phyloP scores from a whole-genome alignment of 2,113 vertebrate genomes.

The Trichechus manatus region DNA sequence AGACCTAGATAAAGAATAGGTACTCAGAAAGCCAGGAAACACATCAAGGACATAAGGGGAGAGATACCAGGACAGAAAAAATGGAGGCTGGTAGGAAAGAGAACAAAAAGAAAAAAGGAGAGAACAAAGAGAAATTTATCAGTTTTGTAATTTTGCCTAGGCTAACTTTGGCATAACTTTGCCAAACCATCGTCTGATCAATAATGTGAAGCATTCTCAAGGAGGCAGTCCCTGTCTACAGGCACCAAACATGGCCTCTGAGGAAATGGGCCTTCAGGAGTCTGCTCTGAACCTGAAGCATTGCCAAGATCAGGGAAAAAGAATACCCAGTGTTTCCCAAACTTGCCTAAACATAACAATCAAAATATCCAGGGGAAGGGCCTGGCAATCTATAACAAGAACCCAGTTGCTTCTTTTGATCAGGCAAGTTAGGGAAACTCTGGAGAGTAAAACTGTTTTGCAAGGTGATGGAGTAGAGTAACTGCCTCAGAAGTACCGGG shows the following conservation, averaged over 20 bases:
- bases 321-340: background rate
- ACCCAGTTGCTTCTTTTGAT: background rate
- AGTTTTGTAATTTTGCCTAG: background rate
- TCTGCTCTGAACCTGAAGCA: background rate
- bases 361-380: background rate
- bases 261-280: background rate
- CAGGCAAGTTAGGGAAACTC: background rate
- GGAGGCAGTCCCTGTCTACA: background rate
- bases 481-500: background rate
- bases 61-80: background rate
- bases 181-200: background rate
- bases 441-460: background rate
- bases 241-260: background rate
- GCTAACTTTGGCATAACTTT: background rate
- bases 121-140: background rate
- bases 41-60: background rate
- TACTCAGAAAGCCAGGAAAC: conserved; percentile 59
- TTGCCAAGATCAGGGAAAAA: background rate
- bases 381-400: conserved; percentile 11
- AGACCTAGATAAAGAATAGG: conserved; percentile 46
- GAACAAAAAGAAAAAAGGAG: background rate
- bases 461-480: background rate
- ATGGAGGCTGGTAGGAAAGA: conserved; percentile 1
- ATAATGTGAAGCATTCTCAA: background rate
- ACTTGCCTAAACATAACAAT: background rate